Evolutionary conservation across 2,888 invertebrate genomes (phyloP).

Genomic region (Aporophyla nigra): DNA sequence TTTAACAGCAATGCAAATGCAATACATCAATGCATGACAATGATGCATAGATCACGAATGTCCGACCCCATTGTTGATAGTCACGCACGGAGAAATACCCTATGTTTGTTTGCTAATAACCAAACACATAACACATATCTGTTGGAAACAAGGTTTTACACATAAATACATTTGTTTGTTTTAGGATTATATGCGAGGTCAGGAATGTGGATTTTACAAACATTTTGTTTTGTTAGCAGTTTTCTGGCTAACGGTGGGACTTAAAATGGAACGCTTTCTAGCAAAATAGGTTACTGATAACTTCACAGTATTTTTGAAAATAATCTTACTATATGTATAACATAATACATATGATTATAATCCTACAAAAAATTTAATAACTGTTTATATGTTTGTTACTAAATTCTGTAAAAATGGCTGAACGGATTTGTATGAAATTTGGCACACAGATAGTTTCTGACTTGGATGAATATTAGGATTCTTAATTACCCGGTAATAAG

Average conservation of each 20-base stretch:
- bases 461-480: no score
- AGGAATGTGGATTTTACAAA: not conserved
- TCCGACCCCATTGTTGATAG: slow-evolving; percentile 16
- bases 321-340: no score
- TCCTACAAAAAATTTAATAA: no score
- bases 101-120: slow-evolving; percentile 18
- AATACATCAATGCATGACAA: slow-evolving; percentile 42
- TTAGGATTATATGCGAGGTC: not conserved
- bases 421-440: no score
- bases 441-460: no score
- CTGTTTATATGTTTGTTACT: no score
- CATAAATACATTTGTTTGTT: slow-evolving; percentile 1
- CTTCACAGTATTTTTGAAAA: not conserved
- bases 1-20: slow-evolving; percentile 30
- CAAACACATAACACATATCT: slow-evolving; percentile 3
- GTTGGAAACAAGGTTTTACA: not conserved
- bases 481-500: no score
- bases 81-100: slow-evolving; percentile 30
- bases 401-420: no score
- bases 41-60: slow-evolving; percentile 42
- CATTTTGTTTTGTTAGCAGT: not conserved
- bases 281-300: not conserved
- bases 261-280: not conserved
- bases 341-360: no score
- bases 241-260: not conserved